A percentile compares a stretch with the other conserved stretches of the same genome.
Conservation (phyloP, 2,797 vertebrate species). For the Cygnus olor region DNA sequence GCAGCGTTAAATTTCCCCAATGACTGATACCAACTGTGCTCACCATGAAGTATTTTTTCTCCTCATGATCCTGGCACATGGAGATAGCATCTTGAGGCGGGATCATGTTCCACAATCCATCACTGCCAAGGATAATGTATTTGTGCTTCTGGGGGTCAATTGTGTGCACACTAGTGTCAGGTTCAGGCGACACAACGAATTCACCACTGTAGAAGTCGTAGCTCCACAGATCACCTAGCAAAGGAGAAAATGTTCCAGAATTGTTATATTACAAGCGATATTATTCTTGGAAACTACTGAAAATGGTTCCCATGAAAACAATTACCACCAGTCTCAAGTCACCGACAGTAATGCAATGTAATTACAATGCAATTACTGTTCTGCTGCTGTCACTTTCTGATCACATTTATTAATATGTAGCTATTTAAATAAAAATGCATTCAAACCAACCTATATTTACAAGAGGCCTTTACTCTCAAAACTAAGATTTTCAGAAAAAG, state of each 20-base stretch:
- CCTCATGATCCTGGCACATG: slow-evolving; percentile 94
- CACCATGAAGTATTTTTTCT: slow-evolving; percentile 86
- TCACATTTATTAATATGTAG: background rate
- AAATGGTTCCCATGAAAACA: background rate
- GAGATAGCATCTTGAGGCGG: slow-evolving; percentile 94
- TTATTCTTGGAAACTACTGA: fast-evolving
- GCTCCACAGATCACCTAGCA: slow-evolving; percentile 93
- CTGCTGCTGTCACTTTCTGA: background rate
- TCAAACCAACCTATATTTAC: background rate
- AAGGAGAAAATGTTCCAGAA: background rate
- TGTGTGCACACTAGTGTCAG: slow-evolving; percentile 94
- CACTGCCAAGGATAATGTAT: slow-evolving; percentile 95
- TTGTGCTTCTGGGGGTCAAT: slow-evolving; percentile 92
- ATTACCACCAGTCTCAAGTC: background rate
- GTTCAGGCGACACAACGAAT: slow-evolving; percentile 97
- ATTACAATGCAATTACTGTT: background rate
- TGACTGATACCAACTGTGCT: slow-evolving; percentile 20
- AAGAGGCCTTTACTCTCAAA: background rate
- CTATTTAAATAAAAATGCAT: background rate
- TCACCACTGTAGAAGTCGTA: slow-evolving; percentile 99
- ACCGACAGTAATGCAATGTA: background rate
- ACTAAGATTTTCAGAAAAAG: background rate
- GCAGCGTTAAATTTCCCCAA: background rate
- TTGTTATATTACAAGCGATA: fast-evolving
- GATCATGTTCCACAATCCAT: slow-evolving; percentile 99